These are phyloP conservation scores for Alexandromys oeconomus DNA, from an alignment of 2,797 vertebrate species.

Conservation along the genomic window DNA sequence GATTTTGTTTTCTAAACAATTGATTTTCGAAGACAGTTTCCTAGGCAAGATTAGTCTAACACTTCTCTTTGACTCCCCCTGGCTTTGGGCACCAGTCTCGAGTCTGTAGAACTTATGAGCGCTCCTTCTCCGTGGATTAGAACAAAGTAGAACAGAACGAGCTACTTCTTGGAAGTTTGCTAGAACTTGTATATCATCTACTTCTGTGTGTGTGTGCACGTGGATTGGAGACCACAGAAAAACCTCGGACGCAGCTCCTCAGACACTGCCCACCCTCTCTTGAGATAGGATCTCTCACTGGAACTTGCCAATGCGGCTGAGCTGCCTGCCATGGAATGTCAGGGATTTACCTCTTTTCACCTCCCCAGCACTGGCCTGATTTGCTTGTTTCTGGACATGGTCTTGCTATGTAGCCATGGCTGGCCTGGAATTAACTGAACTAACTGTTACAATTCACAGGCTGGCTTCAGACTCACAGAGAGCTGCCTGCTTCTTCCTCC, in stretches of 20 bases:
- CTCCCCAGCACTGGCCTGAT: background rate
- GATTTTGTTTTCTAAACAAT: background rate
- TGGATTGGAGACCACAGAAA: background rate
- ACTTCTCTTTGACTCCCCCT: slow-evolving; percentile 10
- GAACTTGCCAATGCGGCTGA: background rate
- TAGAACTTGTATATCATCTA: slow-evolving; percentile 19
- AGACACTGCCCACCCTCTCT: background rate
- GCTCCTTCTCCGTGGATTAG: background rate
- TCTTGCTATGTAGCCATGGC: background rate
- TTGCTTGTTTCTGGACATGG: background rate
- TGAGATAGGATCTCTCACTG: background rate
- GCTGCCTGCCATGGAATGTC: background rate
- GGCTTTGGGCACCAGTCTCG: slow-evolving; percentile 1
- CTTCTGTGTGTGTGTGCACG: background rate
- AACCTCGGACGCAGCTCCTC: background rate
- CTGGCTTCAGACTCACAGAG: background rate
- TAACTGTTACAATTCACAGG: background rate
- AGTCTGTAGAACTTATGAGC: background rate
- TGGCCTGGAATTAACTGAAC: background rate
- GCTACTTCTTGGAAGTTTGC: slow-evolving; percentile 11
- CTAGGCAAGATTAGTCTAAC: slow-evolving; percentile 23
- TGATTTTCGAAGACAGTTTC: slow-evolving; percentile 35
- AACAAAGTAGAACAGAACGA: slow-evolving; percentile 51
- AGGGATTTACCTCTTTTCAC: no score
- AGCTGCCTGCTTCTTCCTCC: background rate